A percentile compares a stretch with the other conserved stretches of the same genome.
Conservation (phyloP, 2,888 invertebrate species). For the Plemyria rubiginata region DNA sequence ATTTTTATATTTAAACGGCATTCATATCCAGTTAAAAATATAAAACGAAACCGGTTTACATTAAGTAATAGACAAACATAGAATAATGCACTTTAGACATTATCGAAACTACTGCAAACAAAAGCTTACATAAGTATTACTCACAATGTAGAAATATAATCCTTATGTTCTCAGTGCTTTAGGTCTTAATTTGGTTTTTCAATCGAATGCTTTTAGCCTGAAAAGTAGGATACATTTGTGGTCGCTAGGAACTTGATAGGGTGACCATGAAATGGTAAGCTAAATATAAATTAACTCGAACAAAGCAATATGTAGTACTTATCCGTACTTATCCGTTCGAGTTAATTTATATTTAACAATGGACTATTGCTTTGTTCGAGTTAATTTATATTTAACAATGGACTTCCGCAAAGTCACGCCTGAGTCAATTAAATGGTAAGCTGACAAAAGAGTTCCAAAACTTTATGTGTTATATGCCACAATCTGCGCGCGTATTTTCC, state of each 20-base stretch:
- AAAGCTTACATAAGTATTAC: conserved; percentile 44
- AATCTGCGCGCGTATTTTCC: too few species aligned
- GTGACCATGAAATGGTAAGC: conserved; percentile 10
- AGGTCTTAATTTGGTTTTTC: conserved; percentile 15
- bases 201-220: conserved; percentile 33
- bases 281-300: too few species aligned
- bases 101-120: conserved; percentile 26
- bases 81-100: conserved; percentile 23
- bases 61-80: conserved; percentile 34
- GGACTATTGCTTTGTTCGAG: too few species aligned
- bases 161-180: background rate
- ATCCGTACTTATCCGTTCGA: too few species aligned
- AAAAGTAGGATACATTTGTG: conserved; percentile 50
- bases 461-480: too few species aligned
- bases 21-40: background rate
- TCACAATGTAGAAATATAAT: conserved; percentile 16
- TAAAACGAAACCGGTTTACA: conserved; percentile 7
- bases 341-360: too few species aligned
- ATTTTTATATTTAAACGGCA: background rate
- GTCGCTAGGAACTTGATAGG: conserved; percentile 27
- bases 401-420: too few species aligned
- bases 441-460: too few species aligned
- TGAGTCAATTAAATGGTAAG: background rate
- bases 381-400: too few species aligned
- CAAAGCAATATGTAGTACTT: too few species aligned